phyloP scores from a whole-genome alignment of 2,113 vertebrate genomes.

The Etheostoma spectabile region DNA sequence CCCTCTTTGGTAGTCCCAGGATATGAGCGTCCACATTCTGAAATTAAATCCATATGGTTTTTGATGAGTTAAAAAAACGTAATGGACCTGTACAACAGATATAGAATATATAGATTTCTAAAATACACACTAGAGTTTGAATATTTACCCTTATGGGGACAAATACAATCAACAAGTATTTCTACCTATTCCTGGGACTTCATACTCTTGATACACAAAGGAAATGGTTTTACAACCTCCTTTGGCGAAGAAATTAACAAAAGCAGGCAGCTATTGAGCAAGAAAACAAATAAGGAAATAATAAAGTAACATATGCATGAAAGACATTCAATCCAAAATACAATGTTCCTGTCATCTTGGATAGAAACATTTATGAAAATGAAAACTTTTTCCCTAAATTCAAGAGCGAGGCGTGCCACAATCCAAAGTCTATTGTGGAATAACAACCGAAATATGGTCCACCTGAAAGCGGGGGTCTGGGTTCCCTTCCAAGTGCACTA shows the following conservation, averaged over 20 bases:
- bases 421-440: too few species aligned
- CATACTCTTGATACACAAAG: conserved; percentile 88
- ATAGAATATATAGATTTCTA: too few species aligned
- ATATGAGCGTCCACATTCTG: too few species aligned
- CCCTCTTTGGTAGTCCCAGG: too few species aligned
- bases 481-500: too few species aligned
- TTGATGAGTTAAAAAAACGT: conserved; percentile 1
- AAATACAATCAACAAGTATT: neutral
- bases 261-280: conserved; percentile 83
- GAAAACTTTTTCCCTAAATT: neutral
- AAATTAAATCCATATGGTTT: neutral
- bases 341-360: neutral
- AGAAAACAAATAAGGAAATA: neutral
- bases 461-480: too few species aligned
- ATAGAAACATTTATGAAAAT: neutral
- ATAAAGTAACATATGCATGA: neutral
- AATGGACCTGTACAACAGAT: neutral
- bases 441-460: too few species aligned
- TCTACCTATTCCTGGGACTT: conserved; percentile 83
- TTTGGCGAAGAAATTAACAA: conserved; percentile 85
- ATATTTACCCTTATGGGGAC: neutral
- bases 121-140: neutral
- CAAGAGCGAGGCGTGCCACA: too few species aligned
- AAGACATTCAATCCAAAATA: neutral
- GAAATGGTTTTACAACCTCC: conserved; percentile 81